Conservation (phyloP, 2,888 invertebrate species). For the Hemithea aestivaria region DNA sequence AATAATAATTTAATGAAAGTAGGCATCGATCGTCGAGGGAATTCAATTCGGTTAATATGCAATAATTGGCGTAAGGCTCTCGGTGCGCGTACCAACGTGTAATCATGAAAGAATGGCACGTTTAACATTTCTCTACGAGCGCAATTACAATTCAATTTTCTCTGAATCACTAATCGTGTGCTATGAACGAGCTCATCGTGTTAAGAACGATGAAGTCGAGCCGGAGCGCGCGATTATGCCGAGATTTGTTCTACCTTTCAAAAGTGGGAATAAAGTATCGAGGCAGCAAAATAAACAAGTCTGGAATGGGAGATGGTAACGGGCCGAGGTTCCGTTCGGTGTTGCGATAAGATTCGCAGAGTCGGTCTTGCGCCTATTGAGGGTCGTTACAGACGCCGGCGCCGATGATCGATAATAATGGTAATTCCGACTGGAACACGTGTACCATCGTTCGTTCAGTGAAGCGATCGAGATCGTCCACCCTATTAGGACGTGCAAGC, state of each 20-base stretch:
- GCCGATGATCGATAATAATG: conserved; percentile 79
- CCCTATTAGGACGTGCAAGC: conserved; percentile 69
- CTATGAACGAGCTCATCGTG: conserved; percentile 38
- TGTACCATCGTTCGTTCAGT: conserved; percentile 64
- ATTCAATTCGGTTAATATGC: conserved; percentile 67
- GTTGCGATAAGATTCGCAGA: conserved; percentile 58
- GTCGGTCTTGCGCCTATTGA: conserved; percentile 61
- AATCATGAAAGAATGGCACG: conserved; percentile 50
- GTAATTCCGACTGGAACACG: conserved; percentile 73
- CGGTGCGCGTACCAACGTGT: conserved; percentile 11
- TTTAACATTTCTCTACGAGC: conserved; percentile 55
- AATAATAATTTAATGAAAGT: conserved; percentile 55
- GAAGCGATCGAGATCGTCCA: conserved; percentile 61
- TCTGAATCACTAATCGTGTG: conserved; percentile 48
- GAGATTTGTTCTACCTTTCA: conserved; percentile 33
- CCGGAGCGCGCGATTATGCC: conserved; percentile 44
- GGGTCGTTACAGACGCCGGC: conserved; percentile 70
- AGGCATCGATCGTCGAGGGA: conserved; percentile 43
- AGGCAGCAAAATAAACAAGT: conserved; percentile 50
- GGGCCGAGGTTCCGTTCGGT: conserved; percentile 39
- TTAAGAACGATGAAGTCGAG: conserved; percentile 33
- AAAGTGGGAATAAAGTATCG: conserved; percentile 25
- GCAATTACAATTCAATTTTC: conserved; percentile 72
- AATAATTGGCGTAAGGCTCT: conserved; percentile 44
- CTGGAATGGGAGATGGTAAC: conserved; percentile 53